Evolutionary conservation across 2,888 invertebrate species (phyloP).

Genomic region (Epirrhoe alternata): DNA sequence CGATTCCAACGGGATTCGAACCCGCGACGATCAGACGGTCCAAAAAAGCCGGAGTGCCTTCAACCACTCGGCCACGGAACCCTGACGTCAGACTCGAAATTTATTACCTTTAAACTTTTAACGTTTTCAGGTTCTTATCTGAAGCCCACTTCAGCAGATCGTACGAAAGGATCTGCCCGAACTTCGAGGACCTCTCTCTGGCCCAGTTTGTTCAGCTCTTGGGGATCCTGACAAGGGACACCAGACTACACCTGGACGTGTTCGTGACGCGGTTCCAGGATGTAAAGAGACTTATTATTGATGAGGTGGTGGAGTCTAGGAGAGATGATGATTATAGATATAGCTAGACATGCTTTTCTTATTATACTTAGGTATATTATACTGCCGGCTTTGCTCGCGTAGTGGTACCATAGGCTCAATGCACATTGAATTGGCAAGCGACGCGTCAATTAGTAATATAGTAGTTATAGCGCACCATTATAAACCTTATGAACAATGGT

Average conservation of each 20-base stretch:
- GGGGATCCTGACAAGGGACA: conserved; percentile 50
- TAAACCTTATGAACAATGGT: no score
- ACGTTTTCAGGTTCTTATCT: conserved; percentile 29
- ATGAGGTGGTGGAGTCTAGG: conserved; percentile 32
- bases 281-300: conserved; percentile 44
- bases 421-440: no score
- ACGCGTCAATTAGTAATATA: no score
- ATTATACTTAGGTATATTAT: no score
- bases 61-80: not conserved
- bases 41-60: not conserved
- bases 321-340: conserved; percentile 14
- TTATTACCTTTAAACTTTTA: no score
- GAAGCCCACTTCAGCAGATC: conserved; percentile 38
- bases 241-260: conserved; percentile 37
- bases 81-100: no score
- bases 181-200: conserved; percentile 45
- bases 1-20: no score
- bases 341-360: no score
- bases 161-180: conserved; percentile 48
- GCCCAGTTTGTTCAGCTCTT: conserved; percentile 53
- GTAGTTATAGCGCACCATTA: no score
- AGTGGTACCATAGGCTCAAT: no score
- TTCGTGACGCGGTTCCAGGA: conserved; percentile 45
- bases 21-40: no score
- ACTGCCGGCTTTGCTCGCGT: no score